Conservation (phyloP, 1,140 invertebrate genomes). For the Ceratosolen solmsi region DNA sequence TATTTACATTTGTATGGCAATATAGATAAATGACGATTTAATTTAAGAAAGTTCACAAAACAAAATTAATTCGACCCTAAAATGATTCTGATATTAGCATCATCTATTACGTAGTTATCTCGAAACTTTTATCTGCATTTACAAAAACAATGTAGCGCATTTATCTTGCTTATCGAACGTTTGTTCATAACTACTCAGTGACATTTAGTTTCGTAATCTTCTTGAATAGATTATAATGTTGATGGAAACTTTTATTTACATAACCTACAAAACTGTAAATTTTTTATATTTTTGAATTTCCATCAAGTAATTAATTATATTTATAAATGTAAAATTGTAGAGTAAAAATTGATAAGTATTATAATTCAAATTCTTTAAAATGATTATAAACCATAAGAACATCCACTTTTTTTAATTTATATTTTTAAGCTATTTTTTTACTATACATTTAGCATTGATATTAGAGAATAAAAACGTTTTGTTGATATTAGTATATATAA, state of each 20-base stretch:
- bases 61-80: not conserved
- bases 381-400: no score
- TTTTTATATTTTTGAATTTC: not conserved
- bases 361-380: no score
- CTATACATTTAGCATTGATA: not conserved
- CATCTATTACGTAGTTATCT: not conserved
- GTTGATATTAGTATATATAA: not conserved
- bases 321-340: no score
- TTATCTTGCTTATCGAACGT: not conserved
- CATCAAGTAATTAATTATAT: no score
- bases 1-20: not conserved
- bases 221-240: no score
- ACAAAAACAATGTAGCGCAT: not conserved
- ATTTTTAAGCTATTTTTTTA: not conserved
- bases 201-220: no score
- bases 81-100: not conserved
- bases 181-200: not conserved
- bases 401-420: not conserved
- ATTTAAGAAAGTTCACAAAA: not conserved
- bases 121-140: not conserved
- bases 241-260: not conserved
- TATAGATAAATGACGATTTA: constrained; percentile 12
- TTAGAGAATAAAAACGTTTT: not conserved
- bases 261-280: not conserved
- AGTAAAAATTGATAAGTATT: no score